These are phyloP conservation scores for Ypsolopha scabrella DNA, from an alignment of 2,888 invertebrate species.

Conservation along the genomic window DNA sequence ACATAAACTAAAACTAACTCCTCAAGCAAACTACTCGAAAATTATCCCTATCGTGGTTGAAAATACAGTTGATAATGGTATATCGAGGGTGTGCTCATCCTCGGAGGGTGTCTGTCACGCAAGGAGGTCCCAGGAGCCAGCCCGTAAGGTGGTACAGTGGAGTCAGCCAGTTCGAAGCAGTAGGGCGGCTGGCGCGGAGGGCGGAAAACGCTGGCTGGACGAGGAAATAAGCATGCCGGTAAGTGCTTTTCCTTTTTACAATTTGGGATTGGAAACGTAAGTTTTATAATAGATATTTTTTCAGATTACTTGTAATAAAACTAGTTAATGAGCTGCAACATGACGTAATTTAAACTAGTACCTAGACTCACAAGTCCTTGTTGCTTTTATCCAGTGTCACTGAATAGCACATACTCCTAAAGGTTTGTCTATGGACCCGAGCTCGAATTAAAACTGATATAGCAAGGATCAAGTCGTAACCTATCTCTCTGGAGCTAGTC, in stretches of 20 bases:
- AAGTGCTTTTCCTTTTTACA: conserved; percentile 19
- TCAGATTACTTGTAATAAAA: too few species aligned
- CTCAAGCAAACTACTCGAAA: conserved; percentile 15
- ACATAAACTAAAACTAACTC: conserved; percentile 1
- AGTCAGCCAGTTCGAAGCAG: conserved; percentile 45
- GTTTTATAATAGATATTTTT: too few species aligned
- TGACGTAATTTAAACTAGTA: too few species aligned
- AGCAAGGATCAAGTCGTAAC: too few species aligned
- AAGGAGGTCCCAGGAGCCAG: conserved; percentile 55
- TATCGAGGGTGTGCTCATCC: conserved; percentile 6
- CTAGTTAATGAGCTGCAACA: too few species aligned
- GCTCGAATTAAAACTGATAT: too few species aligned
- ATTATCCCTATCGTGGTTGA: conserved; percentile 16
- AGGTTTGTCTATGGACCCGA: too few species aligned
- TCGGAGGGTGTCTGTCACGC: conserved; percentile 51
- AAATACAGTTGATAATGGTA: conserved; percentile 26
- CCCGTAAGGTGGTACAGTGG: conserved; percentile 60
- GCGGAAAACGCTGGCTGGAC: conserved; percentile 40
- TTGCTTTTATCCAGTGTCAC: too few species aligned
- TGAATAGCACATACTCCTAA: too few species aligned
- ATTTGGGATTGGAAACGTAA: background rate
- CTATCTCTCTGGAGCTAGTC: too few species aligned
- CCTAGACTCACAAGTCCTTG: too few species aligned
- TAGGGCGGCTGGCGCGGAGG: conserved; percentile 49
- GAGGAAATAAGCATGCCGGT: conserved; percentile 53